A percentile compares a stretch with the other conserved stretches of the same genome.
These are phyloP conservation scores for Actenoides lindsayi DNA, from an alignment of 2,113 vertebrate genomes.

Conservation along the genomic window DNA sequence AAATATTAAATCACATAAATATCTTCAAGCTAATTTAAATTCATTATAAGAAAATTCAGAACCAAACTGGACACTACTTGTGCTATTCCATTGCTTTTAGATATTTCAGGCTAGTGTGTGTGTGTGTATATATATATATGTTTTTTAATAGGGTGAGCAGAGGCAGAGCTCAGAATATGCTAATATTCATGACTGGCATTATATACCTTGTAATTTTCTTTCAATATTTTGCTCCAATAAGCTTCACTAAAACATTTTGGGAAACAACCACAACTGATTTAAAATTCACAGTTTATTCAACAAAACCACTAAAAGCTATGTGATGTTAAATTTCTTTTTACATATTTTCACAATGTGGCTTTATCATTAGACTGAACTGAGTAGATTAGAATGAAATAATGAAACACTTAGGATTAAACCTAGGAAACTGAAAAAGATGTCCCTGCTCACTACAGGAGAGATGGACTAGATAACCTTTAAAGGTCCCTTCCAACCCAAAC, in stretches of 20 bases:
- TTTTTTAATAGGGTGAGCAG: background rate
- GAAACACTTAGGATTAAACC: background rate
- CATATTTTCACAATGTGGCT: background rate
- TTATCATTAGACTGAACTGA: background rate
- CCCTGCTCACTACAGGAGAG: too few species aligned
- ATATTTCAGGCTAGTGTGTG: background rate
- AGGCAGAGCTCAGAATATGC: background rate
- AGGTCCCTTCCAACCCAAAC: too few species aligned
- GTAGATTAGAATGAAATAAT: background rate
- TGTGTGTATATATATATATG: too few species aligned
- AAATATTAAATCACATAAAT: slow-evolving; percentile 58
- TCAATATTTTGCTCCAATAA: background rate
- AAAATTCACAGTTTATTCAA: background rate
- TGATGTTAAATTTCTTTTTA: background rate
- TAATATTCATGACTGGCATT: background rate
- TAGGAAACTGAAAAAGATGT: background rate
- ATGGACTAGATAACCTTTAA: too few species aligned
- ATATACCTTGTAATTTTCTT: background rate
- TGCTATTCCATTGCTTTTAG: background rate
- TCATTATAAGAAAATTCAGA: slow-evolving; percentile 31
- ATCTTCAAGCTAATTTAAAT: slow-evolving; percentile 19
- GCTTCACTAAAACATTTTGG: background rate
- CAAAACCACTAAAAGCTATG: background rate
- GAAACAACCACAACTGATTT: background rate
- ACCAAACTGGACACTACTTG: background rate